phyloP scores from a whole-genome alignment of 2,113 vertebrate genomes.

The Oplegnathus fasciatus region DNA sequence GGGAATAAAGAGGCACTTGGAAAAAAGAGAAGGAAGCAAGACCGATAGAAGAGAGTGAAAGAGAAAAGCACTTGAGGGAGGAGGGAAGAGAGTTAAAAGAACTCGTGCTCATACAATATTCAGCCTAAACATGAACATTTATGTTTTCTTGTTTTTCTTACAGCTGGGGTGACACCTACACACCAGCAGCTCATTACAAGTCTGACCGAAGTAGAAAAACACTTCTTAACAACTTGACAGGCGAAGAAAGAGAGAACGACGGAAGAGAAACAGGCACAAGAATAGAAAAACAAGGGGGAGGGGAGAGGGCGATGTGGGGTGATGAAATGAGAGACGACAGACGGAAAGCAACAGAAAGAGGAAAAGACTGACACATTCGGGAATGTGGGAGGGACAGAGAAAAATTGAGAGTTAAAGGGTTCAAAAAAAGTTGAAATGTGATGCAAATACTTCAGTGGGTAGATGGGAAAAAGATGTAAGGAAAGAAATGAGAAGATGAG shows the following conservation, averaged over 20 bases:
- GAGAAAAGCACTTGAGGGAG: neutral
- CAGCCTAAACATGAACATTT: constrained; percentile 7
- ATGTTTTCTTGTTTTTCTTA: neutral
- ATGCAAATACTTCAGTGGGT: neutral
- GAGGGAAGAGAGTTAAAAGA: neutral
- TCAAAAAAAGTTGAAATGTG: constrained; percentile 29
- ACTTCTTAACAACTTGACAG: constrained; percentile 26
- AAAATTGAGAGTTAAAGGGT: neutral
- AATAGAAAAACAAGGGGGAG: constrained; percentile 24
- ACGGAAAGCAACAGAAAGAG: constrained; percentile 13
- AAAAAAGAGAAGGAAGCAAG: neutral
- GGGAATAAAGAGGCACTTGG: neutral
- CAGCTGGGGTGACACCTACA: neutral
- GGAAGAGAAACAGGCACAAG: constrained; percentile 1
- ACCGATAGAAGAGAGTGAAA: neutral
- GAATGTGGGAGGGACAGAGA: neutral
- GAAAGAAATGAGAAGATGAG: neutral
- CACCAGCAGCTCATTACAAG: constrained; percentile 32
- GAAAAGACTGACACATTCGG: neutral
- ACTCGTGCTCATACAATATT: constrained; percentile 28
- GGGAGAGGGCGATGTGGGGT: neutral
- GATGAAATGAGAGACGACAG: constrained; percentile 33
- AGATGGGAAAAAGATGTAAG: neutral
- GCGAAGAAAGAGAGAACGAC: neutral
- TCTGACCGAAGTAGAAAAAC: constrained; percentile 22